Evolutionary conservation across 2,797 vertebrate genomes (phyloP), one percentile per base, ranked within the genome.

Genomic region (Garrulus glandarius): DNA sequence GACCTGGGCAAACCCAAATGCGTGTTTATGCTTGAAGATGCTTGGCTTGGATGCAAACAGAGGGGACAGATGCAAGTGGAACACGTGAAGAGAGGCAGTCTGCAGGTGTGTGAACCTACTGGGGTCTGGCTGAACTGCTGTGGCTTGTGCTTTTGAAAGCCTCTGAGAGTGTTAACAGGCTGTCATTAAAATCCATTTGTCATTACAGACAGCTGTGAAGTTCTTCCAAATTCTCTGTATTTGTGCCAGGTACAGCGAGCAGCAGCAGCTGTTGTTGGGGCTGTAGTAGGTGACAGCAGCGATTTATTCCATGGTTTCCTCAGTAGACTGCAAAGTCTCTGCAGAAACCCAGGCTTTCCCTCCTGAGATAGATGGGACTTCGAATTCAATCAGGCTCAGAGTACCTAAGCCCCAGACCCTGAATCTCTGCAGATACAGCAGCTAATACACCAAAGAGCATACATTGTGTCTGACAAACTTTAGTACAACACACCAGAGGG

Each of bases 11-110:
- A 23, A 43, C 46, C 23, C n/a, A 87, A 79, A 30, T 39, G 44
- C 19, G 7, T 12, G 9, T 71, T 60, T 60, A 1, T 79, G 30
- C 53, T 83, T 34, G 64, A 79, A n/a, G 0, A 0, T 55, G 36
- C 52, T 59, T 23, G 24, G 52, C 24, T 61, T n/a, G 36, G n/a
- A 55, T 24, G 46, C 36, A 64, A 20, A 68, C 41, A 6, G 0
- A 10, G 9, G 13, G 59, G 46, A 75, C 34, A 53, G 63, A 19
- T 57, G 34, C n/a, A 29, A 36, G 43, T 36, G 14, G 36, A 76
- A 61, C 11, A 16, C 5, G 1, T 46, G 59, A 20, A 32, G 53
- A 24, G 71, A 57, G 52, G 27, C 36, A 43, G 4, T 13, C 23
- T 76, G 55, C 65, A 87, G 77, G 64, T 70, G 26, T 46, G n/a